phyloP scores from a whole-genome alignment of 2,888 invertebrate species.

The Cyrtodaria siliqua region DNA sequence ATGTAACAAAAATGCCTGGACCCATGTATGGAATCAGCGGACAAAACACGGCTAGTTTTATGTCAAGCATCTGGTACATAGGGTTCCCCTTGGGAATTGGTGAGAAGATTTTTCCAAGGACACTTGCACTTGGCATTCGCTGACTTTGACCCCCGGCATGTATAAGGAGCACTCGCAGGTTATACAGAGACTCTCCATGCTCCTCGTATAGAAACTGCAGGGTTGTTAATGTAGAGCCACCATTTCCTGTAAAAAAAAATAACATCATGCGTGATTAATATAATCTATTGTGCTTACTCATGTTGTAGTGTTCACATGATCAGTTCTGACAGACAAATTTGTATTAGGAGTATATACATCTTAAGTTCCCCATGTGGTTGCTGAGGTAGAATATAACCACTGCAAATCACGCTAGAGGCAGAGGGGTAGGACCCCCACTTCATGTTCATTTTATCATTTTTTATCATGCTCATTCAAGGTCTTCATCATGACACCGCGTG shows the following conservation, averaged over 20 bases:
- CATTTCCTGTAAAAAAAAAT: constrained; percentile 83
- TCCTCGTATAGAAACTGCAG: constrained; percentile 77
- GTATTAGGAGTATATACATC: too few species aligned
- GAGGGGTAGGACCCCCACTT: too few species aligned
- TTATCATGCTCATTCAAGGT: too few species aligned
- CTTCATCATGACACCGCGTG: too few species aligned
- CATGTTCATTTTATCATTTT: too few species aligned
- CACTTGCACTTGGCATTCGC: constrained; percentile 86
- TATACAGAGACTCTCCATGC: constrained; percentile 78
- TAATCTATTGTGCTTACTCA: too few species aligned
- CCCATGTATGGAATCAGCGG: constrained; percentile 85
- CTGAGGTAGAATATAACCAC: too few species aligned
- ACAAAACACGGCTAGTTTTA: constrained; percentile 86
- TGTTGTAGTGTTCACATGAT: too few species aligned
- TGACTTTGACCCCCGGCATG: constrained; percentile 87
- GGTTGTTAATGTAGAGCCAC: constrained; percentile 86
- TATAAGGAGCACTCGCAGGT: constrained; percentile 84
- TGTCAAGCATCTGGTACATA: constrained; percentile 86
- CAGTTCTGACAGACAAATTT: too few species aligned
- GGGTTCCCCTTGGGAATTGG: constrained; percentile 84
- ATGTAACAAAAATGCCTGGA: constrained; percentile 85
- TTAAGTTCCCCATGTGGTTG: too few species aligned
- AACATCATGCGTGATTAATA: too few species aligned
- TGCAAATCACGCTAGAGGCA: too few species aligned
- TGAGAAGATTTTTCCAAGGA: constrained; percentile 86